Evolutionary conservation across 2,113 vertebrate species (phyloP).

Genomic region (Limnothrissa miodon): DNA sequence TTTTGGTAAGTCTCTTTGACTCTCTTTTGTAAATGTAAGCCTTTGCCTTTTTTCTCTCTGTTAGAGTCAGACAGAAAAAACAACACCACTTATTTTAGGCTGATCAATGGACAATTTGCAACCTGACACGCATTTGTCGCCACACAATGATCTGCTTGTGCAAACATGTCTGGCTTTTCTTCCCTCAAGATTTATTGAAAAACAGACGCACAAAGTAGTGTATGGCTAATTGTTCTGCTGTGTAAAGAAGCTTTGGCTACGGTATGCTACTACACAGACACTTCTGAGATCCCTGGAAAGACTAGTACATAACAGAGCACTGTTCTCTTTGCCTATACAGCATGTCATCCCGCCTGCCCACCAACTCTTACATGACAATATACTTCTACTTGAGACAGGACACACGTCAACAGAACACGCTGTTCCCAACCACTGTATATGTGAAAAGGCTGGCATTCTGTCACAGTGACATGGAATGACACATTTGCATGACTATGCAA

Average conservation of each 20-base stretch:
- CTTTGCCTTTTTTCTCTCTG: neutral
- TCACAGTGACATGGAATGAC: neutral
- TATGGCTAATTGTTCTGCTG: neutral
- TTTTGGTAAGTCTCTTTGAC: neutral
- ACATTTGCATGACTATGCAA: constrained; percentile 11
- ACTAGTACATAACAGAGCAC: neutral
- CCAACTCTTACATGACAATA: neutral
- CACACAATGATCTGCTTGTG: neutral
- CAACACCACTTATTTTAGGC: neutral
- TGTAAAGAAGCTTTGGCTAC: neutral
- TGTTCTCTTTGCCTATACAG: neutral
- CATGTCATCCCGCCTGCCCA: neutral
- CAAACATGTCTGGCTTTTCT: neutral
- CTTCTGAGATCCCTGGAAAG: neutral
- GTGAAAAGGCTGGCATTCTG: neutral
- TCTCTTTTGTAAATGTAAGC: neutral
- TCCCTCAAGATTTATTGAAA: neutral
- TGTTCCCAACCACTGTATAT: neutral
- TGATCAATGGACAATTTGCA: constrained; percentile 2
- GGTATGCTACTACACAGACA: neutral
- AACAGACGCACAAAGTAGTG: neutral
- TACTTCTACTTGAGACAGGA: neutral
- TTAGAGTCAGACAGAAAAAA: neutral
- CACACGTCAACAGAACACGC: neutral
- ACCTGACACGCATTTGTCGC: neutral